Base-by-base conservation (phyloP, 2,797 vertebrate genomes). In the Crax fasciolata region DNA sequence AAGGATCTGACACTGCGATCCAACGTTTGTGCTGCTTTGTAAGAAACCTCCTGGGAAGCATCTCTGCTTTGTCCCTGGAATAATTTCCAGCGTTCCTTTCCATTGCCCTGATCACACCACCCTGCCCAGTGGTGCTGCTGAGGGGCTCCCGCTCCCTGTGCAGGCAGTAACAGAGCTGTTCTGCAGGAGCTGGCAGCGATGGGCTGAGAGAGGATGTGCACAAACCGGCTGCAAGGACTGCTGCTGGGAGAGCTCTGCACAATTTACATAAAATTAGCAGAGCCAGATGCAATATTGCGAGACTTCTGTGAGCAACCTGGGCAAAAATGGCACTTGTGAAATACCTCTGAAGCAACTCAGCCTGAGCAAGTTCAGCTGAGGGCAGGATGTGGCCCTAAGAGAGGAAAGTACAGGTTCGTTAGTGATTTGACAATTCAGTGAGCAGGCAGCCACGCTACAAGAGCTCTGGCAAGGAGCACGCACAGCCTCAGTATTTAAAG, bases 361-460 rank as follows among this genome's bases (percentile, higher is more conserved):
- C 35, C 62, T 32, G 46, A 59, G 35, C 27, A 58, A 66, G 94
- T 96, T 96, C 89, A 95, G 87, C 67, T 63, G 70, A 91, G 92
- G 94, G 92, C 84, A 95, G 82, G 49, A 83, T 58, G 58, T 58
- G 76, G 92, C 93, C 89, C 87, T 89, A 32, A 32, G 82, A 93
- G 90, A 59, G 90, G 49, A 52, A 70, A 68, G 66, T 2, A 3
- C 75, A 59, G 80, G 89, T 76, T 95, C 84, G 84, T 87, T 91
- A 93, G 87, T 15, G 79, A 78, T 95, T 25, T 96, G 94, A 90
- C 89, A 81, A 96, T 83, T 38, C 90, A 89, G 79, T 52, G 92
- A 96, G 67, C 94, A 94, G 89, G 87, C 91, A 83, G 80, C 35
- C 72, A 52, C 41, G 67, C 76, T 58, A 66, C 87, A 66, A 28